Evolutionary conservation across 1,140 invertebrate genomes (phyloP).

Genomic region (Tyrophagus putrescentiae): DNA sequence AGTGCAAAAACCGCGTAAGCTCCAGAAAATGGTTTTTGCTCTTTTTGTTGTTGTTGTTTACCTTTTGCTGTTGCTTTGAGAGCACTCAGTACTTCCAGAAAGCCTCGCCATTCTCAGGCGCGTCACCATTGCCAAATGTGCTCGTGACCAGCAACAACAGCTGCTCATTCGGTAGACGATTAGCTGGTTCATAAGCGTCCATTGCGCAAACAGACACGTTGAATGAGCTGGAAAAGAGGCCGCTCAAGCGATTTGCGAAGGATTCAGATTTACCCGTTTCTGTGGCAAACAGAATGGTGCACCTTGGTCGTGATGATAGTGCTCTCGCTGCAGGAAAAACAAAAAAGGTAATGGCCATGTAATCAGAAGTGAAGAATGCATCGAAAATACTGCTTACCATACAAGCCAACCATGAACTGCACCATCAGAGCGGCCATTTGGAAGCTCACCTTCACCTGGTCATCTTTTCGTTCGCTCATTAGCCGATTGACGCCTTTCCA

Average conservation of each 20-base stretch:
- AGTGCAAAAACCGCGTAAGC: constrained; percentile 81
- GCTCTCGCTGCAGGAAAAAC: too few species aligned
- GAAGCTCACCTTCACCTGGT: constrained; percentile 84
- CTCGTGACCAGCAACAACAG: constrained; percentile 76
- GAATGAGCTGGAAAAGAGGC: constrained; percentile 82
- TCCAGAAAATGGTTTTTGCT: neutral
- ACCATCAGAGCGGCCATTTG: constrained; percentile 91
- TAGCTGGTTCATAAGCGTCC: constrained; percentile 79
- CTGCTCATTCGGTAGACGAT: constrained; percentile 84
- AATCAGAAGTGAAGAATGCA: too few species aligned
- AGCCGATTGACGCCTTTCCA: constrained; percentile 60
- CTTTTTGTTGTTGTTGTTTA: neutral
- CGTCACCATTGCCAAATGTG: constrained; percentile 91
- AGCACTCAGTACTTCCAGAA: too few species aligned
- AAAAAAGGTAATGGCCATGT: too few species aligned
- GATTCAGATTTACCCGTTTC: constrained; percentile 89
- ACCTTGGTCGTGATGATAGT: constrained; percentile 75
- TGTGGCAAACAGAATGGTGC: constrained; percentile 80
- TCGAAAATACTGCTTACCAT: too few species aligned
- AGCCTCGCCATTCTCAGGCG: constrained; percentile 86
- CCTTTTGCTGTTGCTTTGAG: constrained; percentile 51
- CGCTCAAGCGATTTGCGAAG: constrained; percentile 74
- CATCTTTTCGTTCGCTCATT: constrained; percentile 47
- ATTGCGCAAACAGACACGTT: constrained; percentile 77
- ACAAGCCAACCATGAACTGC: constrained; percentile 90